Base-by-base conservation (phyloP, 2,113 vertebrate genomes). In the Scomber scombrus region DNA sequence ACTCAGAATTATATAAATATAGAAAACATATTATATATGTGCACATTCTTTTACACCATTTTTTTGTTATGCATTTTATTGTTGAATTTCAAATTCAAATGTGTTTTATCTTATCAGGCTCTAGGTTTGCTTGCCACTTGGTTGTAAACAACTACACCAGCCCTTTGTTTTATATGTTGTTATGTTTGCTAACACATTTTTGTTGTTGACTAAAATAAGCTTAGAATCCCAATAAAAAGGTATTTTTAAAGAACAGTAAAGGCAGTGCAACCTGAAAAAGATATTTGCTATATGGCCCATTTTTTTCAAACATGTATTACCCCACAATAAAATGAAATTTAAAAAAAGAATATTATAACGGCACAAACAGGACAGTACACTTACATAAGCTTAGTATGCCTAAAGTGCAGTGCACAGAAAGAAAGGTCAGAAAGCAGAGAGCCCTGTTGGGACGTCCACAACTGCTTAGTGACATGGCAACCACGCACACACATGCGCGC, bases 361-460 rank as follows among this genome's bases (percentile, higher is more conserved):
- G 2, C 15, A 29, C 47, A 3, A 67, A 67, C 23, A 66, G 31
- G 18, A 67, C 3, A 10, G 3, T 11, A 29, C 18, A 40, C 3
- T 54, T 66, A 49, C 31, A 23, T 34, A 8, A 51, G 71, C 14
- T 57, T 71, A 10, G n/a, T 43, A 11, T 18, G 3, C 16, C 3
- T 43, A 31, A 62, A 71, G 31, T 71, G 21, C 40, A 26, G 57
- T 19, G 47, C 1, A 73, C 29, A 13, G 0, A 29, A 7, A 46
- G 45, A 68, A 78, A 72, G 19, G 63, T 50, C 63, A 67, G 4
- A 64, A 5, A 63, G 18, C 2, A 19, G n/a, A 65, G 70, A 66
- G 13, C n/a, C 15, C 11, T 14, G 13, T 46, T 57, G 5, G 5
- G 9, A 71, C 68, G 8, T 19, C 13, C 4, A 51, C 34, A 40